phyloP scores from a whole-genome alignment of 2,113 vertebrate species.

The Neogobius melanostomus region DNA sequence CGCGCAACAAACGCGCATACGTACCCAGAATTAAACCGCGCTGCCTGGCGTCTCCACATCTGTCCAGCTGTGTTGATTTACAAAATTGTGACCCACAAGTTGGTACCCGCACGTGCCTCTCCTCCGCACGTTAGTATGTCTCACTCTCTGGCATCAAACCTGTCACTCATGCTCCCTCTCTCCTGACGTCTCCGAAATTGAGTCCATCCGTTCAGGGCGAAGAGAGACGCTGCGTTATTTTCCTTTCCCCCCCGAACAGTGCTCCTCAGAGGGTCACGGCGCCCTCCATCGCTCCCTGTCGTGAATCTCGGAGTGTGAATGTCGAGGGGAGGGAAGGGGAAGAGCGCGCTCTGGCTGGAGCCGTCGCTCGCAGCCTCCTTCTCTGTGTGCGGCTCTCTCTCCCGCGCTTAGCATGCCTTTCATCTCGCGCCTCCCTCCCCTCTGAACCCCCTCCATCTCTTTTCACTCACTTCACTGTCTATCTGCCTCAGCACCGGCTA shows the following conservation, averaged over 20 bases:
- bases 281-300: constrained; percentile 48
- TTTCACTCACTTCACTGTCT: constrained; percentile 50
- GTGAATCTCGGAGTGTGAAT: constrained; percentile 45
- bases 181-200: constrained; percentile 22
- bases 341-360: constrained; percentile 57
- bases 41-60: constrained; percentile 71
- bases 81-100: constrained; percentile 65
- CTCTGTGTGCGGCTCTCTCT: constrained; percentile 53
- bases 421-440: constrained; percentile 46
- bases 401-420: constrained; percentile 49
- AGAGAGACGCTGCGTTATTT: neutral
- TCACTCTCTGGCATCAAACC: constrained; percentile 57
- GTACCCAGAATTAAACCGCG: constrained; percentile 72
- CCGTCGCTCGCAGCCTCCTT: constrained; percentile 57
- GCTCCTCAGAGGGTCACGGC: constrained; percentile 46
- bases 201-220: constrained; percentile 26
- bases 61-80: constrained; percentile 50
- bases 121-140: constrained; percentile 43
- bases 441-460: constrained; percentile 36
- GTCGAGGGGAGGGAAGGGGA: constrained; percentile 48
- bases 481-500: constrained; percentile 60
- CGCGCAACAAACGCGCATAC: constrained; percentile 20
- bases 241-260: constrained; percentile 26
- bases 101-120: constrained; percentile 50
- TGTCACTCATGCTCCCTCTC: constrained; percentile 38